Conservation (phyloP, 2,888 invertebrate genomes). For the Erebia palarica region DNA sequence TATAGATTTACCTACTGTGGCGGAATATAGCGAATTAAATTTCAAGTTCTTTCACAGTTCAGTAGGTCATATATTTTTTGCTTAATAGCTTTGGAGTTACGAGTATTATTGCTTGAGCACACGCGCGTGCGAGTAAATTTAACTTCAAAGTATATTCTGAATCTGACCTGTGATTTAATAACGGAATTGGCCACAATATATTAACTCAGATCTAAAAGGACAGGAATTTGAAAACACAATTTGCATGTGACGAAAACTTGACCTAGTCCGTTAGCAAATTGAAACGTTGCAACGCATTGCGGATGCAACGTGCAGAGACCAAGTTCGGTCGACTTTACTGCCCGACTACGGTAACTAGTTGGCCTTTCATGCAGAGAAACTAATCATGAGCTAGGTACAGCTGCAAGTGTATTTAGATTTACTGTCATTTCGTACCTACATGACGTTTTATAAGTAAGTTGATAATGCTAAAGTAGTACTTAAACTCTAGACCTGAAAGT, state of each 20-base stretch:
- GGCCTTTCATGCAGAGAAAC: conserved; percentile 6
- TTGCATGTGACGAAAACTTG: conserved; percentile 30
- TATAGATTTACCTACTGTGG: too few species aligned
- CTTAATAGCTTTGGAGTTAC: too few species aligned
- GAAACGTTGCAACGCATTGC: conserved; percentile 26
- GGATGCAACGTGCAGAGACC: conserved; percentile 10
- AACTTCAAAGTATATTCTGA: too few species aligned
- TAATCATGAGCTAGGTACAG: background rate
- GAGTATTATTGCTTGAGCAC: too few species aligned
- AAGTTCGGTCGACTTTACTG: conserved; percentile 30
- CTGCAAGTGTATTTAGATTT: background rate
- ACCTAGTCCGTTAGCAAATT: conserved; percentile 28
- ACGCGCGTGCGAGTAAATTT: too few species aligned
- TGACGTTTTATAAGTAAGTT: too few species aligned
- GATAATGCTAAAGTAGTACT: too few species aligned
- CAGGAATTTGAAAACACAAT: conserved; percentile 16
- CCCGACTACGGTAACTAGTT: conserved; percentile 4
- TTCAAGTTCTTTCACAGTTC: too few species aligned
- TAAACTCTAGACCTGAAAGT: too few species aligned
- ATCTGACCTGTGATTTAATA: too few species aligned
- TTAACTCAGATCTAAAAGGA: background rate
- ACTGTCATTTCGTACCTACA: background rate
- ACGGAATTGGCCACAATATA: background rate
- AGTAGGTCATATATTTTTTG: too few species aligned
- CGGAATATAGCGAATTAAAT: too few species aligned